These are phyloP conservation scores for Papilio dardanus DNA, from an alignment of 1,140 invertebrate genomes.

Conservation along the genomic window DNA sequence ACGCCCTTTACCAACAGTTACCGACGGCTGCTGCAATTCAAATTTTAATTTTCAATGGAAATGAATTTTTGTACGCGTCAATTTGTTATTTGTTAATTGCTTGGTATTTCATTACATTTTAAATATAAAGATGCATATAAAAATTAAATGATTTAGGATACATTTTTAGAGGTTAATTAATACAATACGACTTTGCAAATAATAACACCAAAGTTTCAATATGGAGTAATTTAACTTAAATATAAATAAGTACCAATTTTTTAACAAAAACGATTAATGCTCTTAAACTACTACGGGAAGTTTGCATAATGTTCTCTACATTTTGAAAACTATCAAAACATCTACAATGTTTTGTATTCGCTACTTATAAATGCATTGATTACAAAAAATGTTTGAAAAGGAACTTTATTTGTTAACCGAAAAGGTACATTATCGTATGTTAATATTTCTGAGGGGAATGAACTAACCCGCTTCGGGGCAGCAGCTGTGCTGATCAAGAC, in stretches of 20 bases:
- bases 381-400: background rate
- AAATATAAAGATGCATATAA: background rate
- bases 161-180: no score
- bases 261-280: background rate
- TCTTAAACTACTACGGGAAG: background rate
- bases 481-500: slow-evolving; percentile 34
- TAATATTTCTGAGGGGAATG: slow-evolving; percentile 16
- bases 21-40: background rate
- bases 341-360: slow-evolving; percentile 3
- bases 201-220: no score
- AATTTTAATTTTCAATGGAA: slow-evolving; percentile 28
- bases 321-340: slow-evolving; percentile 7
- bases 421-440: slow-evolving; percentile 3
- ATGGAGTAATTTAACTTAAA: background rate
- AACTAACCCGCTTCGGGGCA: slow-evolving; percentile 27
- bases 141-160: background rate
- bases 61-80: slow-evolving; percentile 17
- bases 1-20: slow-evolving; percentile 30
- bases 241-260: no score
- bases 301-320: background rate
- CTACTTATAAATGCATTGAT: background rate
- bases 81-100: background rate
- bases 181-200: no score
- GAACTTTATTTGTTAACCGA: background rate
- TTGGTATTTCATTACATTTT: background rate